Conservation (phyloP, 2,888 invertebrate species). For the Noctua fimbriata region DNA sequence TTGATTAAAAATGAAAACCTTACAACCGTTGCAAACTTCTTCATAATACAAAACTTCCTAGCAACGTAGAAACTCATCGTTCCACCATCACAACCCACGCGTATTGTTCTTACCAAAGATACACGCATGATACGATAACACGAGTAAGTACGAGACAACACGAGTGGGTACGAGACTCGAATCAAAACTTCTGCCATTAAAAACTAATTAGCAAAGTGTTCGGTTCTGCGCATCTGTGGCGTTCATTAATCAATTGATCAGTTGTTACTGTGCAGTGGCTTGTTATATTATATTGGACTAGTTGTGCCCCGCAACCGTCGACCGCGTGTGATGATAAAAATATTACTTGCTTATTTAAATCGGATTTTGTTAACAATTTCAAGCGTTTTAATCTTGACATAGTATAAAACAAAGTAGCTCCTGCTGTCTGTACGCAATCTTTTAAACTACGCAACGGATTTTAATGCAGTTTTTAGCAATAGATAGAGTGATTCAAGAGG, state of each 20-base stretch:
- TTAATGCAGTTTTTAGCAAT: too few relatives aligned
- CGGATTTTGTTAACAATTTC: too few relatives aligned
- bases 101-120: conserved; percentile 29
- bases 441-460: too few relatives aligned
- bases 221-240: conserved; percentile 55
- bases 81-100: background rate
- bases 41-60: background rate
- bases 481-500: too few relatives aligned
- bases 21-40: background rate
- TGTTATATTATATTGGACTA: conserved; percentile 16
- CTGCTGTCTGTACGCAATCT: too few relatives aligned
- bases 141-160: conserved; percentile 18
- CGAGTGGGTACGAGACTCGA: conserved; percentile 30
- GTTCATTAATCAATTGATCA: conserved; percentile 60
- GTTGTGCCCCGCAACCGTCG: too few relatives aligned
- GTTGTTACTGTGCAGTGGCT: conserved; percentile 36
- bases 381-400: too few relatives aligned
- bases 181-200: conserved; percentile 61
- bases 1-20: background rate
- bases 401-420: too few relatives aligned
- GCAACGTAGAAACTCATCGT: background rate
- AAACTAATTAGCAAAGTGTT: conserved; percentile 61
- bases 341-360: too few relatives aligned
- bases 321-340: too few relatives aligned
- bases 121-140: conserved; percentile 37